Conservation (phyloP, 2,113 vertebrate species). For the Eulacestoma nigropectus region DNA sequence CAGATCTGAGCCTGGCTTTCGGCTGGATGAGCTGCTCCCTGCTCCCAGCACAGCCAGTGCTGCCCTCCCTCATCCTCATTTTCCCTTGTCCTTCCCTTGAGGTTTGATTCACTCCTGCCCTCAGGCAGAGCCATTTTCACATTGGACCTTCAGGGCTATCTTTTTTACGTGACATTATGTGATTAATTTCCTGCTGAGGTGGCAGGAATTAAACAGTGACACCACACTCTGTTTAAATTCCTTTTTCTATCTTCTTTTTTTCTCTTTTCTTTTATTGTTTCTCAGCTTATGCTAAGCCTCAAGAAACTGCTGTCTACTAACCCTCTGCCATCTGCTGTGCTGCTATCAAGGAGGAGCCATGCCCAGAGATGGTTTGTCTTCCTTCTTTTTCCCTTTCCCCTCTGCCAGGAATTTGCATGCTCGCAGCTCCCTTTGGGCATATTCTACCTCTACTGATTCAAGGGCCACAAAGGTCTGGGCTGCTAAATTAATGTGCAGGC, state of each 20-base stretch:
- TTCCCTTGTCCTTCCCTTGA: neutral
- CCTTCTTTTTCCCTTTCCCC: neutral
- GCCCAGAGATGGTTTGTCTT: neutral
- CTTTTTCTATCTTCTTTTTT: neutral
- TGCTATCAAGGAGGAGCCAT: neutral
- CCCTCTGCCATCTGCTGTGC: constrained; percentile 31
- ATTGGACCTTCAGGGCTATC: neutral
- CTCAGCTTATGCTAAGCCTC: constrained; percentile 40
- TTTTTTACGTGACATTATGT: neutral
- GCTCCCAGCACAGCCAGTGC: neutral
- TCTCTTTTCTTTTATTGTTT: constrained; percentile 3
- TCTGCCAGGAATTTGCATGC: neutral
- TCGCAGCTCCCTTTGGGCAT: neutral
- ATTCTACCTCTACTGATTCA: neutral
- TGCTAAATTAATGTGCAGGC: neutral
- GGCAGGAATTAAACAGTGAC: constrained; percentile 6
- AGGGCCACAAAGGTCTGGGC: neutral
- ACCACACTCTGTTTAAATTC: neutral
- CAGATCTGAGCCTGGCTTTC: neutral
- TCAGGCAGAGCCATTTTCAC: neutral
- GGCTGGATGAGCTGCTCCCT: neutral
- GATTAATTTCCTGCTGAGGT: constrained; percentile 24
- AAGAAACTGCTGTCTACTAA: constrained; percentile 39
- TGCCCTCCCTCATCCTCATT: neutral
- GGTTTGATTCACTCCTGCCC: neutral